Percentiles rank a stretch among this genome's conserved stretches.
Evolutionary conservation across 35 echinoderm and acorn worm genomes (phyloP).

Genomic region (Amphiura filiformis): DNA sequence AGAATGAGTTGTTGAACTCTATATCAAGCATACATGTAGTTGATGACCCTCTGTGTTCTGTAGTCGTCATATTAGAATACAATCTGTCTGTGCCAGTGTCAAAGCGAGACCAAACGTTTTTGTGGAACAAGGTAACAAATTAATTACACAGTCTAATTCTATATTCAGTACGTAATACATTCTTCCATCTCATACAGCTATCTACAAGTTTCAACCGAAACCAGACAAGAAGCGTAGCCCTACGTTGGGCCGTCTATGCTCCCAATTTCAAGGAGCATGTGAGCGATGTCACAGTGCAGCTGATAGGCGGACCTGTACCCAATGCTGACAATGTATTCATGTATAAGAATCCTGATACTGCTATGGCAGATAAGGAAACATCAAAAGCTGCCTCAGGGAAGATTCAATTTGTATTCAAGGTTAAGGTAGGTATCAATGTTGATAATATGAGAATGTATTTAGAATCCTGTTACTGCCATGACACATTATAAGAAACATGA

Average conservation of each 20-base stretch:
- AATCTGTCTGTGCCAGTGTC: conserved; percentile 74
- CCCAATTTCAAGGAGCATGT: conserved; percentile 43
- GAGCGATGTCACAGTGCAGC: conserved; percentile 46
- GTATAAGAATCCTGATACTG: conserved; percentile 34
- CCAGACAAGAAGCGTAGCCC: conserved; percentile 62
- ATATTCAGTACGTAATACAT: no score
- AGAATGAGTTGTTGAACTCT: no score
- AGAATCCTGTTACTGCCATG: no score
- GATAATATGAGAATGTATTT: no score
- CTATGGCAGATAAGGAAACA: conserved; percentile 22
- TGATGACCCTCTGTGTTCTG: conserved; percentile 62
- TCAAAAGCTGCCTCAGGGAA: conserved; percentile 49
- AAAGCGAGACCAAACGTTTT: conserved; percentile 60
- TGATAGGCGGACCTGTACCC: conserved; percentile 64
- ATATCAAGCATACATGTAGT: conserved; percentile 63
- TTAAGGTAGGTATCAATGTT: conserved; percentile 47
- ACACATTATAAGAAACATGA: no score
- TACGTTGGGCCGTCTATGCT: conserved; percentile 82
- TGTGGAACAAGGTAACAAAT: no score
- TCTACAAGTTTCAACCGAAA: conserved; percentile 68
- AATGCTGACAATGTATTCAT: conserved; percentile 85
- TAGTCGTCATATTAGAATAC: conserved; percentile 87
- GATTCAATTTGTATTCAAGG: conserved; percentile 76
- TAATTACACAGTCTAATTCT: no score
- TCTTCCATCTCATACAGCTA: conserved; percentile 32